Percentiles rank a stretch among this genome's conserved stretches.
These are phyloP conservation scores for Scrobipalpa costella DNA, from an alignment of 2,888 invertebrate species.

Conservation along the genomic window DNA sequence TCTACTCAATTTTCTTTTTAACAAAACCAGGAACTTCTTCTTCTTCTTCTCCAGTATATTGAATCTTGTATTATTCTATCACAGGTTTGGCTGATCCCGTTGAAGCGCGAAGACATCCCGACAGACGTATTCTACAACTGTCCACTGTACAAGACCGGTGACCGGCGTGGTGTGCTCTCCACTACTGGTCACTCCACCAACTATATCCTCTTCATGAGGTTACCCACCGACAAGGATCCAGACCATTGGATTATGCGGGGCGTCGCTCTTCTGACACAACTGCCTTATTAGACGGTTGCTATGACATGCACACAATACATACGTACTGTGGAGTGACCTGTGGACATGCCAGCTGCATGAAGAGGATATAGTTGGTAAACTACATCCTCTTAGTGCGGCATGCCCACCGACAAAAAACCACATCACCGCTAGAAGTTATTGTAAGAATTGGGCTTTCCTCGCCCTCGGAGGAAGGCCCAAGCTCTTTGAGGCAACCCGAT, in stretches of 20 bases:
- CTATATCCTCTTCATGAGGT: constrained; percentile 92
- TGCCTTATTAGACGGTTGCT: constrained; percentile 75
- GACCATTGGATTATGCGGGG: constrained; percentile 95
- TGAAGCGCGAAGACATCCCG: constrained; percentile 85
- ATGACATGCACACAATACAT: neutral
- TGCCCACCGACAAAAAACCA: too few relatives aligned
- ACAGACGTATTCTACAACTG: constrained; percentile 86
- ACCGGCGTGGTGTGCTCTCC: constrained; percentile 91
- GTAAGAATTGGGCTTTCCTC: too few relatives aligned
- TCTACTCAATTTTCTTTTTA: neutral
- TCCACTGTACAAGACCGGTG: constrained; percentile 95
- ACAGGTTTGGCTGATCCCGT: constrained; percentile 92
- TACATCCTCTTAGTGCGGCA: too few relatives aligned
- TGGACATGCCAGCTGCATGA: too few relatives aligned
- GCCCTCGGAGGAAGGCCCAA: too few relatives aligned
- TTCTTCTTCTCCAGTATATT: neutral
- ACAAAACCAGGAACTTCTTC: too few relatives aligned
- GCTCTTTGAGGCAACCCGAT: too few relatives aligned
- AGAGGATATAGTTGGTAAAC: too few relatives aligned
- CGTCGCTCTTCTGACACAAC: constrained; percentile 92
- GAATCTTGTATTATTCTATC: neutral
- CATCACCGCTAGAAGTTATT: too few relatives aligned
- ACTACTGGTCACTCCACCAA: constrained; percentile 98
- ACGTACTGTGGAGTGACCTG: too few relatives aligned
- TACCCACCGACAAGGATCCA: constrained; percentile 83